Evolutionary conservation across 2,888 invertebrate genomes (phyloP).

Genomic region (Sisyra terminalis): DNA sequence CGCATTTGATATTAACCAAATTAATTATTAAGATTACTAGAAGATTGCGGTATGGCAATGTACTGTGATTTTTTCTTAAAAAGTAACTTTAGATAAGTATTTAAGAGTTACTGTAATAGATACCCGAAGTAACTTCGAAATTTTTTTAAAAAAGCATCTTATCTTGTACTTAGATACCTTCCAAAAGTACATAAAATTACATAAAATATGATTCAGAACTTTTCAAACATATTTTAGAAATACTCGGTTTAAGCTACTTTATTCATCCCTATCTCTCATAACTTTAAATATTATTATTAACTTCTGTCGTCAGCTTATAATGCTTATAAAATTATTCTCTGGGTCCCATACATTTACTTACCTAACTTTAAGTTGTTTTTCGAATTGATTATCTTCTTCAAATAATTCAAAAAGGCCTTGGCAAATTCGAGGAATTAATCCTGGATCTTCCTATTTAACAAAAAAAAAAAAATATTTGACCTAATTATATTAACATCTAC

Average conservation of each 20-base stretch:
- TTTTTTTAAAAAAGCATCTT: too few relatives aligned
- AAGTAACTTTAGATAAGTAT: too few relatives aligned
- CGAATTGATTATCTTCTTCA: constrained; percentile 13
- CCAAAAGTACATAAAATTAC: too few relatives aligned
- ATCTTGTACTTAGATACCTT: too few relatives aligned
- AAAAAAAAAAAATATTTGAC: too few relatives aligned
- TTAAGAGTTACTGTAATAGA: too few relatives aligned
- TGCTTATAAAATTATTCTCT: background rate
- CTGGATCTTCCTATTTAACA: constrained; percentile 28
- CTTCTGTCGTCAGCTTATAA: background rate
- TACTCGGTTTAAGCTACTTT: too few relatives aligned
- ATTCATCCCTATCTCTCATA: background rate
- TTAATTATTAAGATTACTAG: constrained; percentile 46
- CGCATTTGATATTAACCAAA: constrained; percentile 1
- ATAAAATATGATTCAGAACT: too few relatives aligned
- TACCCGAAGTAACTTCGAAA: too few relatives aligned
- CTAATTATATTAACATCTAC: too few relatives aligned
- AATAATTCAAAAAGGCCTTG: constrained; percentile 29
- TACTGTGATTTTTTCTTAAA: constrained; percentile 90
- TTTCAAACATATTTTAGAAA: too few relatives aligned
- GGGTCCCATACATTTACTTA: background rate
- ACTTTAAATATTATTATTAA: background rate
- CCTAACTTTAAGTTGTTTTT: background rate
- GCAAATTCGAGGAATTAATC: constrained; percentile 37
- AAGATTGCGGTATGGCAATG: constrained; percentile 79